phyloP scores from a whole-genome alignment of 2,888 invertebrate species.

The Tenthredo scrophulariae region DNA sequence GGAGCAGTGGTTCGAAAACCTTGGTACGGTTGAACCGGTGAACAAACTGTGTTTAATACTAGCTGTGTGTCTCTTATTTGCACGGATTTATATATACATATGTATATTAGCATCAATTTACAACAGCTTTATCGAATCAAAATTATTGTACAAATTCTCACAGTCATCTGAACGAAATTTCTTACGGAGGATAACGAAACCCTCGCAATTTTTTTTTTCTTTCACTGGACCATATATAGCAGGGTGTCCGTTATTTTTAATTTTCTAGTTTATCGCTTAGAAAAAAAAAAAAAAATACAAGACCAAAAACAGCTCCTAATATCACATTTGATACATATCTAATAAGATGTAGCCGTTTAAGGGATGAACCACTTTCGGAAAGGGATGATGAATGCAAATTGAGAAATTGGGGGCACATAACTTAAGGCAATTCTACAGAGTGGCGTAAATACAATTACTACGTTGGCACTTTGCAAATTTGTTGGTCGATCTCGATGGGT shows the following conservation, averaged over 20 bases:
- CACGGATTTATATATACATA: not conserved
- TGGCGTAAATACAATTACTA: constrained; percentile 6
- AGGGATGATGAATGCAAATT: constrained; percentile 22
- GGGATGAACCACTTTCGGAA: not conserved
- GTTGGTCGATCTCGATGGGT: not conserved
- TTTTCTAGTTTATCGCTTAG: no score
- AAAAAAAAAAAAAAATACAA: no score
- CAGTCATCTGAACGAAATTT: not conserved
- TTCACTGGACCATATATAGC: no score
- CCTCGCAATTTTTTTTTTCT: no score
- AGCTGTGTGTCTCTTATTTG: constrained; percentile 8
- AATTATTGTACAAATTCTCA: constrained; percentile 9
- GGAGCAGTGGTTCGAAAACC: not conserved
- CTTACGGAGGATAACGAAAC: not conserved
- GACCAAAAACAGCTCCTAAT: no score
- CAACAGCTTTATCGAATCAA: constrained; percentile 6
- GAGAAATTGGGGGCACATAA: constrained; percentile 18
- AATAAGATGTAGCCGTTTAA: no score
- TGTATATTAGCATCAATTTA: constrained; percentile 19
- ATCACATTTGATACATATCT: no score
- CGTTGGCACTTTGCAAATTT: constrained; percentile 24
- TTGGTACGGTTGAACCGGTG: constrained; percentile 8
- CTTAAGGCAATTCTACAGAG: not conserved
- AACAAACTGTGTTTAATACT: constrained; percentile 39
- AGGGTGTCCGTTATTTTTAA: no score